A percentile compares a stretch with the other conserved stretches of the same genome.
Evolutionary conservation across 2,888 invertebrate species (phyloP).

Genomic region (Orchestes rusci): DNA sequence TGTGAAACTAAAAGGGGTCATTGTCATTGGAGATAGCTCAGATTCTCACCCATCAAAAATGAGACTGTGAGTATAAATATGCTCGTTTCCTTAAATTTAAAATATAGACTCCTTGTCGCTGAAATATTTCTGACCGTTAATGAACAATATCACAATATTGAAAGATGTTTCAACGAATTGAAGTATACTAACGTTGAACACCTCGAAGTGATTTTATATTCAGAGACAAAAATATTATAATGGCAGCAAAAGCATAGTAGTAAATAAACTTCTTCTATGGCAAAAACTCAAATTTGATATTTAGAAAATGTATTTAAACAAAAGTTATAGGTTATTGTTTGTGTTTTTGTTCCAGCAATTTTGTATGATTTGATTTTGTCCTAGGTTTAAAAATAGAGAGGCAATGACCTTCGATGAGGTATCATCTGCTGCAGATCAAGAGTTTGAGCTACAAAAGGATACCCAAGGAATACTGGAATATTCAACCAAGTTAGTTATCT

Average conservation of each 20-base stretch:
- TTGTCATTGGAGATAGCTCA: conserved; percentile 83
- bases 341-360: background rate
- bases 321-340: background rate
- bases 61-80: conserved; percentile 66
- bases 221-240: too few relatives aligned
- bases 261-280: too few relatives aligned
- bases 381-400: conserved; percentile 85
- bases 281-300: background rate
- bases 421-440: conserved; percentile 68
- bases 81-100: too few relatives aligned
- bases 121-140: too few relatives aligned
- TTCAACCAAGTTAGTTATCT: conserved; percentile 67
- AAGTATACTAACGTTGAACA: too few relatives aligned
- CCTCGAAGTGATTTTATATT: too few relatives aligned
- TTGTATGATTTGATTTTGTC: background rate
- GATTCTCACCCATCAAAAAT: conserved; percentile 79
- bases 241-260: too few relatives aligned
- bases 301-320: conserved; percentile 2
- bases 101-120: too few relatives aligned
- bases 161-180: too few relatives aligned
- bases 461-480: conserved; percentile 77
- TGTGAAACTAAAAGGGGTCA: conserved; percentile 90
- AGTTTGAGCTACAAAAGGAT: conserved; percentile 80
- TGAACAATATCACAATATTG: too few relatives aligned
- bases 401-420: conserved; percentile 93